Evolutionary conservation across 2,888 invertebrate species (phyloP), one percentile per base, ranked within the genome.

Genomic region (Brachypterus glaber): DNA sequence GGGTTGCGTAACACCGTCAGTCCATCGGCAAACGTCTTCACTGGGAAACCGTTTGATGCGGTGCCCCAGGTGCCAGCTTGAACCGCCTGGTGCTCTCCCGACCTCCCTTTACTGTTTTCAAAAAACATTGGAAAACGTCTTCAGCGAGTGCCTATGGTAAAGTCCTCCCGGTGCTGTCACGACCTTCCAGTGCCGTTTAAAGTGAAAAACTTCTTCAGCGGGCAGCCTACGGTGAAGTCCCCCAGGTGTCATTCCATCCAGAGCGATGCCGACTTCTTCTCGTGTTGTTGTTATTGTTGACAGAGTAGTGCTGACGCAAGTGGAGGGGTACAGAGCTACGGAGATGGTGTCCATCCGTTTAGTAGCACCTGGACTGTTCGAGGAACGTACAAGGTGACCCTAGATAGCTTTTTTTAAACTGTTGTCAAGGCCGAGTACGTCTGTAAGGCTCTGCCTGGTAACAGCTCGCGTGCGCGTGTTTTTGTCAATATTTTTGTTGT

Each of bases 1-100:
- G 45, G 54, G 51, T 59, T 58, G 57, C 59, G 56, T 58, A 58
- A 60, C 51, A 51, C 47, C 47, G 52, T 51, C 55, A 52, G 54
- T 51, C 46, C 57, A 53, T 54, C 54, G 53, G 53, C 54, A 55
- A 48, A 48, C 45, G 41, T 44, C 49, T 42, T 43, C 54, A 53
- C 54, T 51, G 52, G 54, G 52, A 53, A 50, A 47, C 45, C 39
- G 24, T n/a, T 12, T 35, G 9, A 17, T 9, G 16, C 40, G 33
- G 35, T 8, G 15, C 35, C 55, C 55, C 62, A 58, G 30, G 59
- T 59, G 58, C 58, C 55, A 55, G 48, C 53, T 27, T 30, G 40
- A 42, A 44, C 38, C 37, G 31, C 34, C 33, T 34, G 30, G 27
- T 40, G 34, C 34, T 24, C 39, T 44, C 36, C 37, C 39, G 36